phyloP scores from a whole-genome alignment of 2,113 vertebrate species.

The Ailurus styani region DNA sequence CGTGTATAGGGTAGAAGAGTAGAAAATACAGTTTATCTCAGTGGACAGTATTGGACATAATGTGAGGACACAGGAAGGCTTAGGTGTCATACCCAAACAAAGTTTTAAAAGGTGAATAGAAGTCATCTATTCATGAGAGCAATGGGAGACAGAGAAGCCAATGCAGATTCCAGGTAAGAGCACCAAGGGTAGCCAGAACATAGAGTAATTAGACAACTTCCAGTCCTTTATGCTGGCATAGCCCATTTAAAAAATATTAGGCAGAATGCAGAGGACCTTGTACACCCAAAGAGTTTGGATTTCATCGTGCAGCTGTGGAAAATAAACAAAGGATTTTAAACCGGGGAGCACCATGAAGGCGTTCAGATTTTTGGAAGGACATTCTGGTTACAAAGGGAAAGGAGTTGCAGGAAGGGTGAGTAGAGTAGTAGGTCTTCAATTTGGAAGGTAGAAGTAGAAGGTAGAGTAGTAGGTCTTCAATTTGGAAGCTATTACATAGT shows the following conservation, averaged over 20 bases:
- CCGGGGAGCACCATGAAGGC: background rate
- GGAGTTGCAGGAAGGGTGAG: background rate
- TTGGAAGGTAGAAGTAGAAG: background rate
- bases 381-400: too few species aligned
- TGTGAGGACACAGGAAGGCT: background rate
- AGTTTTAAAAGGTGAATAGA: background rate
- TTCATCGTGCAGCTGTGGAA: background rate
- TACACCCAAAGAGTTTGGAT: background rate
- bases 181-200: background rate
- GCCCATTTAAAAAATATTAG: background rate
- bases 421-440: background rate
- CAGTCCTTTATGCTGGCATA: background rate
- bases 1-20: too few species aligned
- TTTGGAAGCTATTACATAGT: background rate
- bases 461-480: background rate
- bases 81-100: background rate
- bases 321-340: background rate
- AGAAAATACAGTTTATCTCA: background rate
- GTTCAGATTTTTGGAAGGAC: background rate
- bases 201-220: background rate
- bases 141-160: background rate
- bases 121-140: background rate
- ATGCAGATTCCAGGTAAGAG: background rate
- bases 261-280: background rate
- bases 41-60: background rate